These are phyloP conservation scores for Tyria jacobaeae DNA, from an alignment of 2,888 invertebrate genomes.

Conservation along the genomic window DNA sequence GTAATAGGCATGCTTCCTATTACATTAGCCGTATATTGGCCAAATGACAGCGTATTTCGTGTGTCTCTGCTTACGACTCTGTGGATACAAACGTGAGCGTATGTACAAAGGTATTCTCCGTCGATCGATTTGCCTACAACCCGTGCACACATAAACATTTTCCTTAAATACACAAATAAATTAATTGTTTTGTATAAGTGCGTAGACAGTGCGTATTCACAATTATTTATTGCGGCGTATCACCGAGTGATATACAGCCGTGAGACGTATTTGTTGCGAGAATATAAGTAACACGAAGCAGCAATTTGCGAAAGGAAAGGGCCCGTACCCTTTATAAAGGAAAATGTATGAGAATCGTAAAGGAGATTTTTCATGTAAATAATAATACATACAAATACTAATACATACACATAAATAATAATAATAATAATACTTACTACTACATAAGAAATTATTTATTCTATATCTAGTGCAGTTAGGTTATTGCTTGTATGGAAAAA, in stretches of 20 bases:
- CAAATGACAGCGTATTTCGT: too few species aligned
- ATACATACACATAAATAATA: too few species aligned
- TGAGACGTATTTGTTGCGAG: slow-evolving; percentile 62
- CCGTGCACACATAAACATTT: not conserved
- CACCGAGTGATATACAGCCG: slow-evolving; percentile 48
- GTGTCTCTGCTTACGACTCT: too few species aligned
- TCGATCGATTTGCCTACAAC: not conserved
- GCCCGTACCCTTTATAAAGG: slow-evolving; percentile 27
- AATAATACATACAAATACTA: too few species aligned
- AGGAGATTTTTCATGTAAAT: not conserved
- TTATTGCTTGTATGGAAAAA: too few species aligned
- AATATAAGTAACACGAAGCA: slow-evolving; percentile 31
- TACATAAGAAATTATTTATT: too few species aligned
- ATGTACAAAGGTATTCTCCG: not conserved
- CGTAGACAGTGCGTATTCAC: slow-evolving; percentile 46
- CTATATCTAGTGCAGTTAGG: too few species aligned
- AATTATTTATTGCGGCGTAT: slow-evolving; percentile 53
- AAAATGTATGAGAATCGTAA: not conserved
- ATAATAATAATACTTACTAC: too few species aligned
- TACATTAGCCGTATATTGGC: too few species aligned
- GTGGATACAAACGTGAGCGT: too few species aligned
- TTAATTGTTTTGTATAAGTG: slow-evolving; percentile 46
- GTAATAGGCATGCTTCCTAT: too few species aligned
- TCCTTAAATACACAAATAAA: slow-evolving; percentile 40
- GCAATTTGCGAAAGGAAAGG: slow-evolving; percentile 12